Conservation (phyloP, 2,797 vertebrate species). For the Bovichtus variegatus region DNA sequence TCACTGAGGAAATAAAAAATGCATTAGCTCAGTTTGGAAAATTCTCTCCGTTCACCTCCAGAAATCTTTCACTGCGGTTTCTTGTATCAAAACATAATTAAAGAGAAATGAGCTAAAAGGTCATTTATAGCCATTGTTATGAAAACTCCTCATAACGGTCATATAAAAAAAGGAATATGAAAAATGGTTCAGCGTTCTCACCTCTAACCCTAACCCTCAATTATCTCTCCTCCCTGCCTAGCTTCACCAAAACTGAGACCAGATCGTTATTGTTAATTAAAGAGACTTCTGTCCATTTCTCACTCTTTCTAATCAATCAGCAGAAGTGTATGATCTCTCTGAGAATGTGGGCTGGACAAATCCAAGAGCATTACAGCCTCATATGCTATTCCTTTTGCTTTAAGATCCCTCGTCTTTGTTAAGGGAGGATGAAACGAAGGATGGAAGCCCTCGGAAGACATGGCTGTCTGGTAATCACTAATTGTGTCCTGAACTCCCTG, state of each 20-base stretch:
- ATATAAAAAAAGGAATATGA: conserved; percentile 24
- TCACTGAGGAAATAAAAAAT: conserved; percentile 51
- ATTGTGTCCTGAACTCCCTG: conserved; percentile 81
- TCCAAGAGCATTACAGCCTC: conserved; percentile 76
- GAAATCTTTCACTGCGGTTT: conserved; percentile 27
- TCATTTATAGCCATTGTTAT: conserved; percentile 48
- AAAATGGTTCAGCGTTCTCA: conserved; percentile 33
- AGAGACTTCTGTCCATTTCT: conserved; percentile 65
- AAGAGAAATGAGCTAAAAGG: conserved; percentile 41
- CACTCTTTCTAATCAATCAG: conserved; percentile 67
- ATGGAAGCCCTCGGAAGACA: conserved; percentile 76
- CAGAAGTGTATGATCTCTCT: conserved; percentile 68
- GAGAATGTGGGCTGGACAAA: conserved; percentile 70
- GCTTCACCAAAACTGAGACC: conserved; percentile 50
- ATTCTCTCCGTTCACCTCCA: conserved; percentile 23
- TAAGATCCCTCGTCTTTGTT: conserved; percentile 76
- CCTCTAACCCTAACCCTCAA: conserved; percentile 45
- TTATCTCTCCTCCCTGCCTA: conserved; percentile 36
- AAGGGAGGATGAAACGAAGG: conserved; percentile 75
- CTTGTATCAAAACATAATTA: conserved; percentile 48
- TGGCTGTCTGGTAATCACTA: conserved; percentile 79
- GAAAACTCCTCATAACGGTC: conserved; percentile 24
- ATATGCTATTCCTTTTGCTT: conserved; percentile 84
- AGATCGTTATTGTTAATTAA: conserved; percentile 78
- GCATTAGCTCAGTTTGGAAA: conserved; percentile 46